Base-by-base conservation (phyloP, 2,888 invertebrate genomes). In the Silvanus unidentatus region DNA sequence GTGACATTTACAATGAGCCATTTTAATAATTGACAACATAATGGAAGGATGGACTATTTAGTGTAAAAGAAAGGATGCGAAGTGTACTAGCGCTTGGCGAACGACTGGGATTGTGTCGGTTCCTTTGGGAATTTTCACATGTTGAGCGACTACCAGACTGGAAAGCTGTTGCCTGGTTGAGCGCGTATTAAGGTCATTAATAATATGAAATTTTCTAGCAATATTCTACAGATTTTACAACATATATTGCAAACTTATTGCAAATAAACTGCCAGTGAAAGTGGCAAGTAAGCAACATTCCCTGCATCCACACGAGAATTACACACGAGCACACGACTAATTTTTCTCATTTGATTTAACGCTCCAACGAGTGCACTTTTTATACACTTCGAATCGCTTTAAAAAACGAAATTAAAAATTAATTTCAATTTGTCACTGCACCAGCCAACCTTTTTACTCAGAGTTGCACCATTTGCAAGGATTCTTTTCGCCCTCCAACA, bases 111-210 rank as follows among this genome's bases (percentile, higher is more conserved):
- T 59, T 55, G 60, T 57, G 61, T 60, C 62, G 57, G 56, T 48
- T 60, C 64, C 64, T 62, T 59, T 54, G 59, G 61, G 62, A 59
- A 59, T 62, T 59, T 60, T 64, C 63, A 64, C 66, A 64, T 64
- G 66, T 66, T 66, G 65, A 65, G 62, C 62, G 59, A 53, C 59
- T 57, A 62, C 46, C 62, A 64, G 65, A 65, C 63, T 62, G 63
- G 61, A 58, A 65, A 62, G 59, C 56, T 56, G 58, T 60, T 58
- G 58, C 54, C 59, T 61, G 62, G 60, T 54, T 62, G 61, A 62
- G 55, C 59, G 57, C 56, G 54, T 59, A 62, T 61, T 58, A 53
- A 58, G 60, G 63, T 60, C 63, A 57, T 59, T 60, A 59, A 59
- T 59, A 60, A 60, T 54, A 56, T 47, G 48, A 55, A 57, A 51